Evolutionary conservation across 2,797 vertebrate genomes (phyloP), one percentile per base, ranked within the genome.

Genomic region (Oophaga sylvatica): DNA sequence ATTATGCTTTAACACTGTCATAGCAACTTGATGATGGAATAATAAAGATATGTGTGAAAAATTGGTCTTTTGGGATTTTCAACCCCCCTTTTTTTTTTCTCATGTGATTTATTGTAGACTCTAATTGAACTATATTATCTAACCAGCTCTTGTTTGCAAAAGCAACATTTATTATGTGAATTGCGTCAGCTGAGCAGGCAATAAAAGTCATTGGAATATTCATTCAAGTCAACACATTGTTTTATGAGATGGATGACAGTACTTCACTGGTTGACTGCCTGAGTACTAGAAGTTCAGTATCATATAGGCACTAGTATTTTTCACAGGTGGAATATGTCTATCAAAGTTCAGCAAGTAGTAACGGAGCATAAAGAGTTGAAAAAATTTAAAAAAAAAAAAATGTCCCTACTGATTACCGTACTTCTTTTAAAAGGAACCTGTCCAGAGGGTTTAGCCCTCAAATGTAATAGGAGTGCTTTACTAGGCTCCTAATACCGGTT

Each of bases 31-130:
- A 29, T 83, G 62, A 12, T 79, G 85, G 56, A 83, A 85, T 81
- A 67, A 79, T 67, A 80, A 85, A 77, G 89, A 88, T 81, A 73
- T 12, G 80, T 80, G 73, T 82, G 84, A 45, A 86, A 1, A 86
- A 90, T 90, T 67, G 90, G n/a, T 80, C 68, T 67, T 67, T 20
- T 17, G 86, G 62, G 53, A 90, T 12, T 77, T 57, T 29, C 29
- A 71, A 26, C 26, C 82, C 84, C 5, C 5, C 5, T 41, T 53
- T 53, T 53, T 53, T 53, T 53, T 7, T 86, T 81, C 67, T 59
- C 62, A 68, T 70, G 68, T 86, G 84, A 86, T 89, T 82, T 83
- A 85, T 88, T 76, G 68, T n/a, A 26, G 78, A 45, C 73, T n/a
- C 78, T 85, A 67, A 81, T 59, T 85, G 76, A 57, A 67, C 57